Evolutionary conservation across 2,888 invertebrate genomes (phyloP).

Genomic region (Volucella inanis): DNA sequence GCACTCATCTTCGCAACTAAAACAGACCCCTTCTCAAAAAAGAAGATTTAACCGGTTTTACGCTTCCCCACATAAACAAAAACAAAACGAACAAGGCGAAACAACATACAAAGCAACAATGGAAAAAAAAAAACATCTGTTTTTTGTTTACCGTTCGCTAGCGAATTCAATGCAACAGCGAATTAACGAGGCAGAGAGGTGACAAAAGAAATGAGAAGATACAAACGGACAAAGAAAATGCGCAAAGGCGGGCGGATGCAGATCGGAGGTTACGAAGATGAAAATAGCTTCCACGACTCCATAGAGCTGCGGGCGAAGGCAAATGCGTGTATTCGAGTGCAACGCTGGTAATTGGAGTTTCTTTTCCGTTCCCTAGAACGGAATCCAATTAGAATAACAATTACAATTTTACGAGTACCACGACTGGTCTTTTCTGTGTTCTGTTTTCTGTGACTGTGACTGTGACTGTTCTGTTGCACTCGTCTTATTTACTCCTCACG

Average conservation of each 20-base stretch:
- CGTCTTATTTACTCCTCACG: no score
- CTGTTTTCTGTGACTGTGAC: no score
- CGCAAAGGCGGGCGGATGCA: neutral
- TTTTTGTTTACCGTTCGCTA: slow-evolving; percentile 47
- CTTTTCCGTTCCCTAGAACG: slow-evolving; percentile 8
- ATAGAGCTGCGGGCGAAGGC: neutral
- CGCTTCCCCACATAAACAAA: neutral
- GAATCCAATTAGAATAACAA: slow-evolving; percentile 58
- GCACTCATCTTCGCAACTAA: slow-evolving; percentile 9
- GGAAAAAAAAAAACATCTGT: slow-evolving; percentile 51
- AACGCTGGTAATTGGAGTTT: slow-evolving; percentile 40
- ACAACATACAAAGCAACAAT: slow-evolving; percentile 6
- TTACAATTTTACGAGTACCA: slow-evolving; percentile 3
- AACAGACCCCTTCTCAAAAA: neutral
- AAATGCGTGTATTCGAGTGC: neutral
- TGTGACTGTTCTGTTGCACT: no score
- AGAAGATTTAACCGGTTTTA: slow-evolving; percentile 28
- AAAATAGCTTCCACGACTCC: neutral
- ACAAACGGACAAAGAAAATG: slow-evolving; percentile 3
- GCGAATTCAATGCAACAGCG: neutral
- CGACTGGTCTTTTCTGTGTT: neutral
- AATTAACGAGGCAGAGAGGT: neutral
- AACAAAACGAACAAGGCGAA: slow-evolving; percentile 8
- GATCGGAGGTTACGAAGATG: neutral
- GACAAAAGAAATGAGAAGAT: slow-evolving; percentile 3